These are phyloP conservation scores for Meda fulgida DNA, from an alignment of 2,797 vertebrate genomes.

Conservation along the genomic window DNA sequence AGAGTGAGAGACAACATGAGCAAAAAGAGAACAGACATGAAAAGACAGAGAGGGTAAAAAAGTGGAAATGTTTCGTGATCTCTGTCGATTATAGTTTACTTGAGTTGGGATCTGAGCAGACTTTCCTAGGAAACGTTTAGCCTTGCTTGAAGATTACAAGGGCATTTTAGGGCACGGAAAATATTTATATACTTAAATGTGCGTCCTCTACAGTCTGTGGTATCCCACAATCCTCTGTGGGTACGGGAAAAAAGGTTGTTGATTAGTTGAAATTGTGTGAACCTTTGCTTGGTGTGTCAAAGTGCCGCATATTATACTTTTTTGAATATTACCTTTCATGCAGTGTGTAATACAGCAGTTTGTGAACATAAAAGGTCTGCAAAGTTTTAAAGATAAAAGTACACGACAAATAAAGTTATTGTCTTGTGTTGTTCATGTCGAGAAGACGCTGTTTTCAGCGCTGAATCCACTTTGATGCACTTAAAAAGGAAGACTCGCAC, in stretches of 20 bases:
- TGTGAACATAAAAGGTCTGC: neutral
- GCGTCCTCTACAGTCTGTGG: neutral
- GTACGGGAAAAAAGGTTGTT: neutral
- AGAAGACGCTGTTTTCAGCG: no score
- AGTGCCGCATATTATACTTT: neutral
- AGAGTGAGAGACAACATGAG: slow-evolving; percentile 53
- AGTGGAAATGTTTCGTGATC: slow-evolving; percentile 22
- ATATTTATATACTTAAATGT: neutral
- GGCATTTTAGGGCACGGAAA: neutral
- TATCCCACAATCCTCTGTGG: neutral
- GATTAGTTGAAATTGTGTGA: neutral
- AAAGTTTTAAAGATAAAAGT: neutral
- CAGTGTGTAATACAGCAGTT: neutral
- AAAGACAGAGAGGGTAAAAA: slow-evolving; percentile 29
- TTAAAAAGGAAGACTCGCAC: no score
- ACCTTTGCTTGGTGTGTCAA: neutral
- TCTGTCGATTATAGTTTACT: slow-evolving; percentile 28
- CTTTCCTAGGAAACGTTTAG: neutral
- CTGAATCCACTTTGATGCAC: no score
- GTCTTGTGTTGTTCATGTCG: no score
- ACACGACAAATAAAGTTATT: neutral
- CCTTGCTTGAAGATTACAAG: neutral
- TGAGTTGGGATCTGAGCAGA: neutral
- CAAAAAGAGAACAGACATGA: slow-evolving; percentile 53
- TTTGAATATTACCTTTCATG: neutral